Evolutionary conservation across 2,797 vertebrate genomes (phyloP).

Genomic region (Pipistrellus nathusii): DNA sequence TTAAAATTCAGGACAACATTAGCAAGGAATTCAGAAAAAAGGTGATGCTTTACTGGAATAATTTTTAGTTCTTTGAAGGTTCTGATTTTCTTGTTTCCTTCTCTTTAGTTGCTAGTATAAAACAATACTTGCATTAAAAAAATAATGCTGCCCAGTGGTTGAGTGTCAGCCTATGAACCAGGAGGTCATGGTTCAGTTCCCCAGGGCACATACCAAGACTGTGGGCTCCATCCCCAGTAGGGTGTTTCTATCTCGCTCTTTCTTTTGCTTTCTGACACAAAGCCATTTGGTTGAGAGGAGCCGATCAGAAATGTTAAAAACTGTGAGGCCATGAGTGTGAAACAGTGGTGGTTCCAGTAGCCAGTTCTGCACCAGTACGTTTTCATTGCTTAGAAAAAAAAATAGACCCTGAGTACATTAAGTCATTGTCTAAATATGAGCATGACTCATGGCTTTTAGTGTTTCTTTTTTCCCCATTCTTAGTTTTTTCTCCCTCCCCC

Average conservation of each 20-base stretch:
- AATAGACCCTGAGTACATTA: background rate
- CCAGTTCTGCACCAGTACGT: accelerated
- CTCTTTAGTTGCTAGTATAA: background rate
- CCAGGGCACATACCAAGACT: too few relatives aligned
- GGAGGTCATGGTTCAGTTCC: too few relatives aligned
- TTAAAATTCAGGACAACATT: constrained; percentile 31
- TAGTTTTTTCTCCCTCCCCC: background rate
- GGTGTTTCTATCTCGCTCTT: too few relatives aligned
- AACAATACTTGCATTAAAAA: background rate
- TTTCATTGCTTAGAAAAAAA: background rate
- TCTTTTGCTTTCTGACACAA: constrained; percentile 11
- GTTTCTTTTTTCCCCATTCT: background rate
- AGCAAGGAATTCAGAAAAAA: background rate
- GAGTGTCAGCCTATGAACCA: too few relatives aligned
- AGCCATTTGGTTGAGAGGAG: background rate
- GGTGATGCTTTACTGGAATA: background rate
- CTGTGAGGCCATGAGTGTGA: background rate
- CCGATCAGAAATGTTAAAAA: background rate
- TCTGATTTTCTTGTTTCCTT: background rate
- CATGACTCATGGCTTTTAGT: background rate
- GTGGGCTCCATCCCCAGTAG: too few relatives aligned
- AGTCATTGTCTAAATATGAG: constrained; percentile 6
- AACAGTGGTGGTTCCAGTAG: background rate
- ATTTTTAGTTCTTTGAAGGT: background rate
- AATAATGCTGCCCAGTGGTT: background rate